These are phyloP conservation scores for Ctenodactylus gundi DNA, from an alignment of 2,113 vertebrate genomes.

Conservation along the genomic window DNA sequence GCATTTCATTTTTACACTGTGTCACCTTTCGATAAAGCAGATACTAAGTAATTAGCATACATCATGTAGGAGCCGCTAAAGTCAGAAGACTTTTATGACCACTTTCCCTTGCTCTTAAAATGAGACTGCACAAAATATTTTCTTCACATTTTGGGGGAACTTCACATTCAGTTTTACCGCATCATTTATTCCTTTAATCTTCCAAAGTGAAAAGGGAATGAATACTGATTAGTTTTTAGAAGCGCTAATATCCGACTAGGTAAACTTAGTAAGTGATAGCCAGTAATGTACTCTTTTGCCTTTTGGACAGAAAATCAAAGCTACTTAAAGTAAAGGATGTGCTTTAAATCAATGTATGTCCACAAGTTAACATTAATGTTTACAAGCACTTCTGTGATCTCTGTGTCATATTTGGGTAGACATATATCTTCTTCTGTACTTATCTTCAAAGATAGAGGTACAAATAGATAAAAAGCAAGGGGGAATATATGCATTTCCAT, in stretches of 20 bases:
- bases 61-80: conserved; percentile 56
- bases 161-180: conserved; percentile 68
- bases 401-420: conserved; percentile 45
- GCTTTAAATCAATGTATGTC: conserved; percentile 82
- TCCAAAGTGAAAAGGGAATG: conserved; percentile 71
- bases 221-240: conserved; percentile 76
- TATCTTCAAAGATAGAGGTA: neutral
- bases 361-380: conserved; percentile 77
- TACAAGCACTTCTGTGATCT: conserved; percentile 72
- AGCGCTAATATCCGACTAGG: conserved; percentile 77
- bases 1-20: neutral
- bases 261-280: conserved; percentile 79
- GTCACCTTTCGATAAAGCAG: conserved; percentile 41
- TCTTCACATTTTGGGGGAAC: conserved; percentile 75
- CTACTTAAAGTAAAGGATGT: conserved; percentile 84
- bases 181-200: conserved; percentile 74
- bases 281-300: conserved; percentile 83
- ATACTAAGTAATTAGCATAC: conserved; percentile 39
- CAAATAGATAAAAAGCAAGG: neutral
- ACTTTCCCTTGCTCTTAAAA: conserved; percentile 66
- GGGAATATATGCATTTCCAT: neutral
- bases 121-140: conserved; percentile 61
- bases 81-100: conserved; percentile 77
- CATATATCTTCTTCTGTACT: neutral
- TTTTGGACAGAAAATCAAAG: conserved; percentile 86